Base-by-base conservation (phyloP, 1,140 invertebrate species). In the Phymorhynchus buccinoides region DNA sequence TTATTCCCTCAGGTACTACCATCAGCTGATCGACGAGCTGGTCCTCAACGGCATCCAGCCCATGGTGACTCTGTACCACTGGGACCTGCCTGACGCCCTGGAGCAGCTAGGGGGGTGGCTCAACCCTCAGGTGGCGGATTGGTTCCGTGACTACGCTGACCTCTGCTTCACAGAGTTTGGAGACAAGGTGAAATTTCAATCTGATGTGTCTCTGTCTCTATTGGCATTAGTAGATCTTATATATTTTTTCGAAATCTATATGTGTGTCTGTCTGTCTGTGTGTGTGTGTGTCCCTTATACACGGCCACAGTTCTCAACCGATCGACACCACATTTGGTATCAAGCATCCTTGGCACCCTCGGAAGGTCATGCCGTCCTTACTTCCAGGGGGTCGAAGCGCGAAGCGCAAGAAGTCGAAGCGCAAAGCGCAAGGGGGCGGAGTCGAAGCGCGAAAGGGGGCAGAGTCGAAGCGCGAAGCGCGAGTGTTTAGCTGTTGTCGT, bases 61-160 rank as follows among this genome's bases (percentile, higher is more conserved):
- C 37, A 87, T 91, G 93, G 95, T 96, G 27, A 95, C 92, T 14
- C 84, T 94, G 30, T 94, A 93, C 88, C 94, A 94, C 89, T 94
- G 93, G 93, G 94, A 94, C 84, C 87, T 93, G 66, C 93, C 94
- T 22, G 91, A 93, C 82, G 87, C 87, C 30, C 90, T 94, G 68
- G 84, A 93, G 75, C 88, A 93, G 44, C 39, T 83, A 16, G 94
- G 93, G 30, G 95, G 95, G 0, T 95, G 95, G 94, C 86, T 93
- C 0, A 95, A 95, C 88, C 89, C 93, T 3, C 73, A 93, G 3
- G 94, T 95, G 37, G 89, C 92, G 0, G 92, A 95, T 30, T 94
- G 94, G 82, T 95, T 95, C 86, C 88, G 90, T 30, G 90, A 93
- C 52, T 95, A 94, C 86, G 92, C 94, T 39, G 79, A 90, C 14